Base-by-base conservation (phyloP, 2,797 vertebrate genomes). In the Chromis chromis region DNA sequence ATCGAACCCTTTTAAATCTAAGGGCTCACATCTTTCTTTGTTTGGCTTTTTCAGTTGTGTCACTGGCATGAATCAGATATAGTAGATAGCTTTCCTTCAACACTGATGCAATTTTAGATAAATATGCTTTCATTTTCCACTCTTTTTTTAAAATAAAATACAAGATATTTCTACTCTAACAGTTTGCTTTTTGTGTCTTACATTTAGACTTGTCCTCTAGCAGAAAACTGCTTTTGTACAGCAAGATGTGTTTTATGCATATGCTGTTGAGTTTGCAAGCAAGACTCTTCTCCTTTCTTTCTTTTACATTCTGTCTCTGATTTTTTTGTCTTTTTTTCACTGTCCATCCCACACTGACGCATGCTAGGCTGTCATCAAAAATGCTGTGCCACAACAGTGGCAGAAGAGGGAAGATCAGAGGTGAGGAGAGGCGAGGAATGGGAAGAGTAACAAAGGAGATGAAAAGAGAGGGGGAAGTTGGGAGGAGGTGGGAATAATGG, bases 321-420 rank as follows among this genome's bases (percentile, higher is more conserved):
- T 24, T 46, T 53, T 5, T 49, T 57, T 25, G 25, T 25, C 25
- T 25, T 25, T 25, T 11, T 49, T 36, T 48, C n/a, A 40, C 59
- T 75, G 52, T 72, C 59, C 46, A 58, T 76, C 67, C 58, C 42
- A 68, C 54, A 22, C 49, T 74, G 64, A 79, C 67, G 78, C 49
- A 42, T 73, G 84, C 84, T 75, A 67, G 13, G 21, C 77, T 60
- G 65, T 39, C 76, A 79, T 77, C 76, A 85, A 86, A 89, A 86
- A 81, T 42, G 68, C 70, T 70, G 62, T 8, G 22, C 22, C 53
- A 76, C 65, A 82, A 80, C 58, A 71, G 58, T 66, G 63, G 61
- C 50, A 49, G 33, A 48, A 60, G 54, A 67, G 57, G 52, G 33
- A 48, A 54, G 54, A 73, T 64, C 52, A 48, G 64, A 69, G 64